A percentile compares a stretch with the other conserved stretches of the same genome.
Evolutionary conservation across 1,140 invertebrate genomes (phyloP).

Genomic region (Cotesia glomerata): DNA sequence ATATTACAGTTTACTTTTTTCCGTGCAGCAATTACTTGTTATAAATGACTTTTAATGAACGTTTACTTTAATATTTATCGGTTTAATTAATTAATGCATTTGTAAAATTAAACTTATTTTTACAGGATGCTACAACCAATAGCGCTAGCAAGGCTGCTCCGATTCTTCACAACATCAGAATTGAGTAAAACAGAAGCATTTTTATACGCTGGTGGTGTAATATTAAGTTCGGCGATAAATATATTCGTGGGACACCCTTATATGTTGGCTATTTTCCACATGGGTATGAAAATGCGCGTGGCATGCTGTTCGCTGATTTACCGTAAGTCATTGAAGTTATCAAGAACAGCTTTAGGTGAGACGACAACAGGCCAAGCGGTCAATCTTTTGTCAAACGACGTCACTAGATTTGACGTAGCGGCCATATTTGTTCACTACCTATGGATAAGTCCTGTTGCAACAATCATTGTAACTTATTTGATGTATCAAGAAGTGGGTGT

Average conservation of each 20-base stretch:
- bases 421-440: slow-evolving; percentile 72
- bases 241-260: slow-evolving; percentile 80
- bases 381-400: slow-evolving; percentile 87
- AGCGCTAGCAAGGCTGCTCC: slow-evolving; percentile 72
- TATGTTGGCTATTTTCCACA: slow-evolving; percentile 75
- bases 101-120: neutral
- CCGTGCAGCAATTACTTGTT: too few relatives aligned
- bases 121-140: slow-evolving; percentile 74
- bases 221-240: slow-evolving; percentile 68
- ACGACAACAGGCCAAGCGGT: slow-evolving; percentile 85
- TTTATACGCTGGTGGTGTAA: slow-evolving; percentile 72
- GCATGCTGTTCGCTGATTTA: slow-evolving; percentile 83
- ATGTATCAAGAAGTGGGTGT: slow-evolving; percentile 77
- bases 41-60: too few relatives aligned
- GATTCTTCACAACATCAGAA: slow-evolving; percentile 67
- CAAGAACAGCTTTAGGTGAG: slow-evolving; percentile 72
- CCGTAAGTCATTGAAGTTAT: slow-evolving; percentile 73
- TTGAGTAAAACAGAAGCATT: slow-evolving; percentile 68
- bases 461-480: slow-evolving; percentile 74
- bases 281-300: slow-evolving; percentile 78
- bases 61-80: too few relatives aligned
- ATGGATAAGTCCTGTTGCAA: slow-evolving; percentile 79
- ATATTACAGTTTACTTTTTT: too few relatives aligned
- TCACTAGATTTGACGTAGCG: slow-evolving; percentile 73
- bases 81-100: too few relatives aligned